Base-by-base conservation (phyloP, 2,888 invertebrate species). In the Boloria euphrosyne region DNA sequence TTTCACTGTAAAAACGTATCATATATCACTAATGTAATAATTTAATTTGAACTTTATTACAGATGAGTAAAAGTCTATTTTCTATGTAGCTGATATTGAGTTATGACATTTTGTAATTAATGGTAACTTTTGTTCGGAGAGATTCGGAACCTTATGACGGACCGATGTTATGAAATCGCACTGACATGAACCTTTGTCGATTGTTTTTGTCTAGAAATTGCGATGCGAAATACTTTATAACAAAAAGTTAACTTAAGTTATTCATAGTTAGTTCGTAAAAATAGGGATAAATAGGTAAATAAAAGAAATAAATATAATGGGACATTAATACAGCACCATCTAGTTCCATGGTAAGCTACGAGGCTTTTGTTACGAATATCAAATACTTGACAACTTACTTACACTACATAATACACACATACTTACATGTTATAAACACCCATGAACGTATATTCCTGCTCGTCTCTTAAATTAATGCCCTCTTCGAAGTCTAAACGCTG, bases 131-230 rank as follows among this genome's bases (percentile, higher is more conserved):
- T 80, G 83, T 81, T 78, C 82, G 84, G 86, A 87, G 89, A 91
- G 90, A 90, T 91, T 88, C 83, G 80, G 85, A 88, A 84, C 84
- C 88, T 90, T 90, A 85, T 86, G 88, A 87, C 87, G 87, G 85
- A 82, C 84, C 65, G 67, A 82, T 84, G 79, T 91, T 90, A 90
- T 89, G 90, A 90, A 90, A 91, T 86, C 84, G 78, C 77, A 82
- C 83, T 86, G 83, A 86, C 87, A 85, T 80, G 84, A 82, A 83
- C 82, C 84, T 84, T 82, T 80, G 78, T 75, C 75, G 73, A 74
- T 78, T 74, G 76, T 79, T 79, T 75, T 79, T 73, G 73, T 73
- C 68, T 70, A 72, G 71, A 72, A 70, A 69, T 67, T 67, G 69
- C 69, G 65, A 68, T 66, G 68, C 61, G 52, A 67, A 66, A 57